phyloP scores from a whole-genome alignment of 2,888 invertebrate species.

The Cerastis leucographa region DNA sequence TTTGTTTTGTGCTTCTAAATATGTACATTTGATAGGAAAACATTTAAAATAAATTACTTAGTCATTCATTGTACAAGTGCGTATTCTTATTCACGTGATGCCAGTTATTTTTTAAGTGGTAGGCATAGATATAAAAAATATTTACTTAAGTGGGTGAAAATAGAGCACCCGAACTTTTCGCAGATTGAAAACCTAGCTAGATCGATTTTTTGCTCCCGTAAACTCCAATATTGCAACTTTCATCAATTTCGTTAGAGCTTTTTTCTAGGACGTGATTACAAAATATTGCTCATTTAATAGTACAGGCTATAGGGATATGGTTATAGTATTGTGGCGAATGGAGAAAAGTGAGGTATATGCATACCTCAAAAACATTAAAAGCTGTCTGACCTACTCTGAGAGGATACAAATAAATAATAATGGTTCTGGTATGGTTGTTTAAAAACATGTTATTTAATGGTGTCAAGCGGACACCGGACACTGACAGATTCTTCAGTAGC shows the following conservation, averaged over 20 bases:
- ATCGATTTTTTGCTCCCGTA: too few relatives aligned
- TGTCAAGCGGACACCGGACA: background rate
- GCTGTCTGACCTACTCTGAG: background rate
- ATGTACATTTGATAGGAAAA: slow-evolving; percentile 4
- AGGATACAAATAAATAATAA: background rate
- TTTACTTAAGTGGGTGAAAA: too few relatives aligned
- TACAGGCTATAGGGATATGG: background rate
- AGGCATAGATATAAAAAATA: background rate
- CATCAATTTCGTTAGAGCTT: too few relatives aligned
- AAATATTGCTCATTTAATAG: too few relatives aligned
- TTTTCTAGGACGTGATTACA: too few relatives aligned
- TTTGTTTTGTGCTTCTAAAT: slow-evolving; percentile 4
- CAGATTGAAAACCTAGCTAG: too few relatives aligned
- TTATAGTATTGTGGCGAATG: background rate
- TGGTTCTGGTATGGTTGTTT: too few relatives aligned
- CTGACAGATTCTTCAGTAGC: background rate
- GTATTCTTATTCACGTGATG: background rate
- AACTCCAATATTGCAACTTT: too few relatives aligned
- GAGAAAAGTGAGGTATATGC: background rate
- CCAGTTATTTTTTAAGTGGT: background rate
- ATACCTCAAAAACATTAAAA: background rate
- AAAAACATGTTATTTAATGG: too few relatives aligned
- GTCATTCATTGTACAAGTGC: background rate
- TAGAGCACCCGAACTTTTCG: too few relatives aligned
- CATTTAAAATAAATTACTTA: background rate